Percentiles rank a stretch among this genome's conserved stretches.
phyloP scores from a whole-genome alignment of 2,113 vertebrate genomes.

The Athene noctua region DNA sequence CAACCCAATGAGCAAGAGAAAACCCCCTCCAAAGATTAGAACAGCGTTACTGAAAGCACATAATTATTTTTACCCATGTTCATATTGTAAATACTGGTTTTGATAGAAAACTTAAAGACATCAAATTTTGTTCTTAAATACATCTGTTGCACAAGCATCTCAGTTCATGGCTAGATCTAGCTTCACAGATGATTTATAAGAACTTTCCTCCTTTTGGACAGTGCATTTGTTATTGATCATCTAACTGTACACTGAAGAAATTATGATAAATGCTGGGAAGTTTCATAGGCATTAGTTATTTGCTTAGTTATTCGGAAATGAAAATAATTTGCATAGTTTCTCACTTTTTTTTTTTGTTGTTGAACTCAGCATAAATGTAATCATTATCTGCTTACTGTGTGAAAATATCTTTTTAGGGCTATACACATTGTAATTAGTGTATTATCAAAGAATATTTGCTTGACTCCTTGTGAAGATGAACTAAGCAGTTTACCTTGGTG shows the following conservation, averaged over 20 bases:
- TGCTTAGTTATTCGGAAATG: neutral
- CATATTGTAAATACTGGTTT: neutral
- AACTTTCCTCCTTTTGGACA: neutral
- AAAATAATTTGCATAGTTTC: neutral
- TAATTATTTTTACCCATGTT: neutral
- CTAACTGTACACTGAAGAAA: neutral
- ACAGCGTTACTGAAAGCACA: neutral
- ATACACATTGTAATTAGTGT: neutral
- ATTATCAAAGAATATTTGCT: neutral
- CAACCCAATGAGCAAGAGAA: neutral
- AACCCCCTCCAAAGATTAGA: neutral
- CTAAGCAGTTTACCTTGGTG: neutral
- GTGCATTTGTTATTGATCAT: neutral
- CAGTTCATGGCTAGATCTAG: neutral
- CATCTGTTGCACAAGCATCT: neutral
- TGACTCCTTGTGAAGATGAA: neutral
- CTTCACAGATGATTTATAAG: neutral
- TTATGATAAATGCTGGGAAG: neutral
- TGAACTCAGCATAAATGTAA: neutral
- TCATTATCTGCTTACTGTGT: neutral
- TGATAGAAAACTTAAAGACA: neutral
- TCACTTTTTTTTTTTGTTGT: neutral
- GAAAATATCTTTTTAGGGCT: neutral
- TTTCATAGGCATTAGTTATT: neutral
- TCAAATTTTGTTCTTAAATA: neutral